Conservation (phyloP, 2,113 vertebrate genomes). For the Alouatta palliata region DNA sequence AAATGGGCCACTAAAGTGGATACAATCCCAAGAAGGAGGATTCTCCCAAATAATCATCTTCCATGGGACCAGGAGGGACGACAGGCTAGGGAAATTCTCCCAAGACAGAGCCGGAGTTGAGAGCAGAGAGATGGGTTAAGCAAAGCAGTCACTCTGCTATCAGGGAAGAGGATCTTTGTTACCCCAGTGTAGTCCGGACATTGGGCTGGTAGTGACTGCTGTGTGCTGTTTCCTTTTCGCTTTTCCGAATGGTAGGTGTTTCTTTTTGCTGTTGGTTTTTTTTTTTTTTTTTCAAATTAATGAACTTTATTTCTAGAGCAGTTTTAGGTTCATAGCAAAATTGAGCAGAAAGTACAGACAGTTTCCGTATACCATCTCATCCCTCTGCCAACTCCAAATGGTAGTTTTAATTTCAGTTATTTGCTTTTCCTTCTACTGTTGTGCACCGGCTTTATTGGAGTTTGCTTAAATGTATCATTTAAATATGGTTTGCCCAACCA, state of each 20-base stretch:
- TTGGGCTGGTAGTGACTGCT: background rate
- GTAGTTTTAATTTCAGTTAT: conserved; percentile 37
- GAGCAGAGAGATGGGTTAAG: background rate
- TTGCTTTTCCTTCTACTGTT: background rate
- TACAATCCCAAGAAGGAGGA: background rate
- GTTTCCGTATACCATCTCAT: background rate
- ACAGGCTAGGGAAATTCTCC: background rate
- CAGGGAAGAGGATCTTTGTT: background rate
- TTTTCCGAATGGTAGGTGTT: background rate
- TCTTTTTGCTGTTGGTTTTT: background rate
- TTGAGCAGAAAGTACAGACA: background rate
- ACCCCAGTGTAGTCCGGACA: background rate
- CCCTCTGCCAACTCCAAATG: background rate
- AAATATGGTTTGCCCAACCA: conserved; percentile 8
- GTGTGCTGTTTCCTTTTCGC: background rate
- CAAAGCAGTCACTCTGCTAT: background rate
- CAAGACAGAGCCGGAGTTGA: background rate
- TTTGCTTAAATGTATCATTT: conserved; percentile 27
- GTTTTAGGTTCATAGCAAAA: background rate
- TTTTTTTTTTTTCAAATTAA: background rate
- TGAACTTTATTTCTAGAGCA: background rate
- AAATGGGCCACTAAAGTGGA: background rate
- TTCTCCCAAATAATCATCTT: background rate
- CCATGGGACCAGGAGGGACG: background rate
- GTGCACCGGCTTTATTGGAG: background rate